Conservation (phyloP, 2,113 vertebrate genomes). For the Ctenomys sociabilis region DNA sequence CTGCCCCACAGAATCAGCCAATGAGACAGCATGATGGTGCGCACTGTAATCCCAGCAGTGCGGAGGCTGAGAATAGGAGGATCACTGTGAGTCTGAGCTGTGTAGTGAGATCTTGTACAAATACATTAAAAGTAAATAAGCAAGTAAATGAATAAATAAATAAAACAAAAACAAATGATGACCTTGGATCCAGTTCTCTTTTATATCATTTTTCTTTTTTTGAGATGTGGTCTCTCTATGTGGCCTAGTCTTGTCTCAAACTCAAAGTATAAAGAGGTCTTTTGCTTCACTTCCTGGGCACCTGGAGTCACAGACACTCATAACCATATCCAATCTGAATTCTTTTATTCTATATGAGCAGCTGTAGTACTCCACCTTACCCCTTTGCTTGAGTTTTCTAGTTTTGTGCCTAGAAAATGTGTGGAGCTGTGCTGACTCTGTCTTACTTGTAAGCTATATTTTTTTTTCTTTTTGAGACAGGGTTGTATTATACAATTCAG, state of each 20-base stretch:
- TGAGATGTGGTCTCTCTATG: background rate
- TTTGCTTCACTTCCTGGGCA: background rate
- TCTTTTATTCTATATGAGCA: background rate
- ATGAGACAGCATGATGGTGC: too few species aligned
- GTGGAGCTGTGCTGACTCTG: background rate
- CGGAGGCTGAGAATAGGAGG: too few species aligned
- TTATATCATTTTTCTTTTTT: background rate
- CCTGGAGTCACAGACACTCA: too few species aligned
- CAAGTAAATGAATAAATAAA: background rate
- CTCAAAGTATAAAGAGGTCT: accelerated
- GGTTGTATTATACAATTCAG: background rate
- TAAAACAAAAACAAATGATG: background rate
- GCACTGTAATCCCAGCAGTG: too few species aligned
- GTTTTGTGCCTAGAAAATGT: background rate
- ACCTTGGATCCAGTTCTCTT: background rate
- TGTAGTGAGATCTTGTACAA: too few species aligned
- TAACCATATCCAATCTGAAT: too few species aligned
- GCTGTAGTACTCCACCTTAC: background rate
- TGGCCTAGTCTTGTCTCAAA: background rate
- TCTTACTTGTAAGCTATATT: background rate
- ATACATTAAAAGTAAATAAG: too few species aligned
- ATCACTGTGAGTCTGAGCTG: too few species aligned
- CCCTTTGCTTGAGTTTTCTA: background rate
- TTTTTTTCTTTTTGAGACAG: background rate
- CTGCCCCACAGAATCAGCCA: too few species aligned